Evolutionary conservation across 2,888 invertebrate species (phyloP), one percentile per base, ranked within the genome.

Genomic region (Platynereis dumerilii): DNA sequence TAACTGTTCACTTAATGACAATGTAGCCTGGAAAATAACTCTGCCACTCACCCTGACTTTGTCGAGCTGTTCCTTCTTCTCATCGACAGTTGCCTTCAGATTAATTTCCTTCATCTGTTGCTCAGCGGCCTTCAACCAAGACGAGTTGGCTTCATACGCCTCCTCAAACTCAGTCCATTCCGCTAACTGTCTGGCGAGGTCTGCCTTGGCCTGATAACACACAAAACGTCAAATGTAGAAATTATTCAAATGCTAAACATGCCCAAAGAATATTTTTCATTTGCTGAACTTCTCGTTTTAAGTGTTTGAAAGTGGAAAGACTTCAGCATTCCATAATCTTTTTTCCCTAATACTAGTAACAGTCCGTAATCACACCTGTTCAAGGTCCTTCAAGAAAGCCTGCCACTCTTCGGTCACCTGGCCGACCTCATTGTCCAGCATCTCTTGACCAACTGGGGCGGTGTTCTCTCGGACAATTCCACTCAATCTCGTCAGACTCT

Each of bases 131-230:
- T 93, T 89, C 63, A 96, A 90, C 96, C 96, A 96, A 45, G 88
- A 85, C 64, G 93, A 86, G 74, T 94, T 94, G 72, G 91, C 89
- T 75, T 96, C 95, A 80, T 92, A 92, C 77, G 93, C 86, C 24
- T 88, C 87, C 80, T 96, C 96, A 80, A 93, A 96, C 78, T 95
- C 94, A 62, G 90, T 89, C 96, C 96, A 96, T 78, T 93, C 93
- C 75, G 91, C 91, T 55, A 96, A 87, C 82, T 94, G 93, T 55
- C 87, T 89, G 82, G 94, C 93, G 60, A 96, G 86, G 0, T 80
- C 93, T 12, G 34, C 22, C 58, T 64, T 55, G 28, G 58, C 58
- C 58, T 64, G 64, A 20, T n/a, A 28, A 7, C 17, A 20, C 28
- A 60, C 7, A 53, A 24, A 34, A 34, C 34, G n/a, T n/a, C n/a